Base-by-base conservation (phyloP, 1,140 invertebrate genomes). In the Pseudoatta argentina region DNA sequence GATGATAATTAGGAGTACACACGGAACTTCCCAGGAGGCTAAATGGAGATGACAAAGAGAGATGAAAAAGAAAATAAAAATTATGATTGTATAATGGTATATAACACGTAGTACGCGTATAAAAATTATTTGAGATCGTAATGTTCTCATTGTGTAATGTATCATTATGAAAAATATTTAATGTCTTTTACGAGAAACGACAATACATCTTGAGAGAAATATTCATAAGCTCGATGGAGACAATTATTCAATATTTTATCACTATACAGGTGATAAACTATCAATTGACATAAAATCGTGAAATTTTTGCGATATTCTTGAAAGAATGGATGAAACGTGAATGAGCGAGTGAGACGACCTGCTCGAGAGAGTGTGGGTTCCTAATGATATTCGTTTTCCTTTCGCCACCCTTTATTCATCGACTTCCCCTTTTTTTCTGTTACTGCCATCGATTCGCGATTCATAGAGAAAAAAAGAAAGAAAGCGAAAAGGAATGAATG, bases 1-100 rank as follows among this genome's bases (percentile, higher is more conserved):
- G 21, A 89, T 86, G 86, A 75, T 87, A 90, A 91, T 88, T 88
- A 61, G 82, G 53, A 77, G 53, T 44, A 88, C 59, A 83, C 81
- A 83, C 21, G 71, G 34, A 48, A 5, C 34, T 85, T 75, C 67
- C 24, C 39, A 51, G 18, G 16, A 39, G 21, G 57, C 55, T 63
- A 87, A 79, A 79, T 24, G 48, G 18, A 51, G 48, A 73, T 27
- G 0, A 39, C 7, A 5, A 12, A 53, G 8, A 44, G 39, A 44
- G 24, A 18, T 21, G 61, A 51, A 44, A 66, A 57, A 66, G 64
- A 24, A 21, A 14, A 66, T 51, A 44, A 72, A 73, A 34, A 61
- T 79, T 53, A 71, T 27, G 34, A 16, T 81, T 44, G 30, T 2
- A 44, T 44, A 44, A 27, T 14, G 18, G 1, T 16, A 39, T 0